These are phyloP conservation scores for Gavialis gangeticus DNA, from an alignment of 2,113 vertebrate species.

Conservation along the genomic window DNA sequence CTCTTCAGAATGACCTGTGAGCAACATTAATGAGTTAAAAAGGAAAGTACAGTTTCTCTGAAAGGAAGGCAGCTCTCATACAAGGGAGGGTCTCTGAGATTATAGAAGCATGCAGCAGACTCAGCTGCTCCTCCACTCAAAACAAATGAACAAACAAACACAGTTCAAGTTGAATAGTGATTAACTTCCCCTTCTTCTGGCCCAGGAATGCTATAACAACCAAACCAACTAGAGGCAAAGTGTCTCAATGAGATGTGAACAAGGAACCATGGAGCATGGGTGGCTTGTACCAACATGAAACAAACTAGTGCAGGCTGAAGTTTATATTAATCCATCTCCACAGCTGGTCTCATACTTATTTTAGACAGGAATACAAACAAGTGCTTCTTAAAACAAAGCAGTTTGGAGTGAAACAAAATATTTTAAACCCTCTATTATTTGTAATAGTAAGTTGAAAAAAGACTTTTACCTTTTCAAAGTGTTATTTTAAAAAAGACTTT, in stretches of 20 bases:
- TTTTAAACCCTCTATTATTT: neutral
- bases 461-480: neutral
- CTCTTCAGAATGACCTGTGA: neutral
- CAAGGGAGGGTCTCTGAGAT: neutral
- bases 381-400: neutral
- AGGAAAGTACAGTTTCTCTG: neutral
- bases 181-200: neutral
- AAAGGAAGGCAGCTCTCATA: neutral
- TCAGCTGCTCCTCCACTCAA: neutral
- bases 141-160: neutral
- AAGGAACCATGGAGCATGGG: neutral
- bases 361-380: neutral
- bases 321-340: neutral
- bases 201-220: neutral
- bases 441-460: neutral
- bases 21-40: neutral
- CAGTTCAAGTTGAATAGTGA: neutral
- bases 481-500: neutral
- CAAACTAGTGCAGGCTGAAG: neutral
- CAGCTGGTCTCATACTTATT: neutral
- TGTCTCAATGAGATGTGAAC: neutral
- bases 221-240: neutral
- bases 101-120: rapidly evolving
- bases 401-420: neutral
- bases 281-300: neutral